Evolutionary conservation across 2,113 vertebrate species (phyloP), one percentile per base, ranked within the genome.

Genomic region (Odocoileus hemionus): DNA sequence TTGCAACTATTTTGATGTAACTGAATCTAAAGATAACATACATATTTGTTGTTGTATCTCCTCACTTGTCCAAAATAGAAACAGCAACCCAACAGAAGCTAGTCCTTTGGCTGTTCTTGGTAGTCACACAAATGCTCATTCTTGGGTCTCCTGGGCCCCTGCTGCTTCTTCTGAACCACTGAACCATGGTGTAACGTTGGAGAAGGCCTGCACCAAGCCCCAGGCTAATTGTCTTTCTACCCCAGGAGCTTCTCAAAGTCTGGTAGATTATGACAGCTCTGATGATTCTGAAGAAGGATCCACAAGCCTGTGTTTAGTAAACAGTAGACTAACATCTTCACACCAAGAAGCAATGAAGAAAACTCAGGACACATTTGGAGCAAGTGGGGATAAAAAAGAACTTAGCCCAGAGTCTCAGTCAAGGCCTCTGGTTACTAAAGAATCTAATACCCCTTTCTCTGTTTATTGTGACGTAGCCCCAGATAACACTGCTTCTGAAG

Each of bases 231-330:
- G 91, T 15, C 5, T 17, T 2, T 43, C 87, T 83, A 74, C 96
- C 10, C 54, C 67, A 12, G 79, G 3, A 36, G 94, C 98, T 7
- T 94, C 98, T 97, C 98, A 91, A 74, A 98, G 98, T 61, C 99
- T 99, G 36, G 99, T 99, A 0, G 99, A 99, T 93, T 99, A 99
- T 45, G 99, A 99, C 52, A 99, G 98, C 97, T 99, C 99, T 12
- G 99, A 99, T 4, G 99, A 99, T 86, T 99, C 99, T 1, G 99
- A 99, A 64, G 50, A 96, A 8, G 99, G 98, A 60, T 96, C 97
- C 86, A 95, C 94, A 50, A 83, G 83, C 60, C 96, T 96, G 13
- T 52, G 67, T 94, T 96, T 94, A 86, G 45, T 96, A 95, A 95
- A 91, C 12, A 93, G n/a, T 14, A 43, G 87, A 39, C 80, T 91